Percentiles rank a stretch among this genome's conserved stretches.
These are phyloP conservation scores for Saturnia japonica DNA, from an alignment of 2,888 invertebrate genomes.

Conservation along the genomic window DNA sequence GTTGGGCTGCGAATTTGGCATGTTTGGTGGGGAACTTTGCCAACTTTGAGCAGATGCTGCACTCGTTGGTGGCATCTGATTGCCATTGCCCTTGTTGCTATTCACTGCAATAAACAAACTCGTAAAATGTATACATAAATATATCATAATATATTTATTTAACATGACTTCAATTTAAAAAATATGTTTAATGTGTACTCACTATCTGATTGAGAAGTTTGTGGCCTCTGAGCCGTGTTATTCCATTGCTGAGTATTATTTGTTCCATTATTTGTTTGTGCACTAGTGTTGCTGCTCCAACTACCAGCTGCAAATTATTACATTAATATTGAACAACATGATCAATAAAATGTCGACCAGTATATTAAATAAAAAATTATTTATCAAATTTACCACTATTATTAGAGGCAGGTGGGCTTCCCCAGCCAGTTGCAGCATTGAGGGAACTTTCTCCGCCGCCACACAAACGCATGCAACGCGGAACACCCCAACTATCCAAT, in stretches of 20 bases:
- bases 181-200: conserved; percentile 41
- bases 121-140: conserved; percentile 23
- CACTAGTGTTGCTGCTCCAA: conserved; percentile 76
- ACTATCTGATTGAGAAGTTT: conserved; percentile 79
- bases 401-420: conserved; percentile 87
- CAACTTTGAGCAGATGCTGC: conserved; percentile 68
- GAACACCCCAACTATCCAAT: conserved; percentile 82
- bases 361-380: not conserved
- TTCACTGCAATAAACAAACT: conserved; percentile 59
- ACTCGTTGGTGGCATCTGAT: conserved; percentile 72
- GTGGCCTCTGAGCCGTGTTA: conserved; percentile 75
- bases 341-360: not conserved
- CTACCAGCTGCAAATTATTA: conserved; percentile 63
- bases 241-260: conserved; percentile 80
- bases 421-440: conserved; percentile 90
- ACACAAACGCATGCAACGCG: conserved; percentile 84
- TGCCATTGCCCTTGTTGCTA: conserved; percentile 75
- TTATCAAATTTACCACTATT: conserved; percentile 67
- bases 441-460: conserved; percentile 92
- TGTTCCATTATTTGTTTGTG: conserved; percentile 70
- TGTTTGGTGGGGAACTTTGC: conserved; percentile 72
- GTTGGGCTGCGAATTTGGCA: conserved; percentile 76
- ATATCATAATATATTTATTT: conserved; percentile 27
- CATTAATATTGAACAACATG: conserved; percentile 20
- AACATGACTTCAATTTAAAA: conserved; percentile 33